Conservation (phyloP, 2,797 vertebrate species). For the Lithobates sylvaticus region DNA sequence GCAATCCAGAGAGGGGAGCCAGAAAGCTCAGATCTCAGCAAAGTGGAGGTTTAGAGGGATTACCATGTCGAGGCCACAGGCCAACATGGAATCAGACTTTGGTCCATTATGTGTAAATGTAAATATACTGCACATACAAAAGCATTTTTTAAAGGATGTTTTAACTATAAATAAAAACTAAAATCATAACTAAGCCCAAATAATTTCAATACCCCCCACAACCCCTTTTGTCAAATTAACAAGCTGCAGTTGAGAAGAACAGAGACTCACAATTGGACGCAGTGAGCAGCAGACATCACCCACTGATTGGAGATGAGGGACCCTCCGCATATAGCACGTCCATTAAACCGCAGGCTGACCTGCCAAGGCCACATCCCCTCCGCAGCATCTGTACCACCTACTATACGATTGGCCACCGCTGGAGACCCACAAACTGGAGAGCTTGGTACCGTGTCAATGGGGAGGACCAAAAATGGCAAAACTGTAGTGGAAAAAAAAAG, state of each 20-base stretch:
- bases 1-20: too few species aligned
- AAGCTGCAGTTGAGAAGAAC: not conserved
- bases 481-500: not conserved
- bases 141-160: too few species aligned
- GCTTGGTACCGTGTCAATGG: not conserved
- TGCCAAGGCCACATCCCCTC: slow-evolving; percentile 74
- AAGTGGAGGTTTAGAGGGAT: too few species aligned
- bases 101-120: too few species aligned
- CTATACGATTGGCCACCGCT: slow-evolving; percentile 64
- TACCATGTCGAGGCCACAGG: too few species aligned
- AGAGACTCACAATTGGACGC: slow-evolving; percentile 70
- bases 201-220: too few species aligned
- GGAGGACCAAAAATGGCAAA: not conserved
- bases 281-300: slow-evolving; percentile 81
- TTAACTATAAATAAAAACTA: too few species aligned
- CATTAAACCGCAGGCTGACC: slow-evolving; percentile 73
- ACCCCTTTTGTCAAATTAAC: too few species aligned
- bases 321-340: slow-evolving; percentile 78
- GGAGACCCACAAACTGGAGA: slow-evolving; percentile 58
- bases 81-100: too few species aligned
- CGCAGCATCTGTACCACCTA: slow-evolving; percentile 65
- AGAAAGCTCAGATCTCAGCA: too few species aligned
- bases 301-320: slow-evolving; percentile 75
- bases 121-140: too few species aligned
- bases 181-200: too few species aligned